Conservation (phyloP, 2,797 vertebrate genomes). For the Sebastes taczanowskii region DNA sequence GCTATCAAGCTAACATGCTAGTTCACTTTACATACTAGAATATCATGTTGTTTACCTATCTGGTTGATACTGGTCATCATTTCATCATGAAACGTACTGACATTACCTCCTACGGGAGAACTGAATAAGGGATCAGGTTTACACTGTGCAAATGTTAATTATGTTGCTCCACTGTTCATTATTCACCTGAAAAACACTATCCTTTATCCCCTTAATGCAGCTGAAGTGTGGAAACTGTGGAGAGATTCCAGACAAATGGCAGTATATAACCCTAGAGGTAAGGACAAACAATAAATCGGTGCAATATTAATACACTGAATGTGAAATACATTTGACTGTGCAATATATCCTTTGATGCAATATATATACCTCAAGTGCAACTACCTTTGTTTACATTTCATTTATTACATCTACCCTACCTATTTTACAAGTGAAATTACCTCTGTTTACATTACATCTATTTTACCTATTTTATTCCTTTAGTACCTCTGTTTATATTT, state of each 20-base stretch:
- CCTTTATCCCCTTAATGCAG: conserved; percentile 64
- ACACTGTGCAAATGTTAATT: not conserved
- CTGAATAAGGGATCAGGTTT: not conserved
- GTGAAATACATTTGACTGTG: too few species aligned
- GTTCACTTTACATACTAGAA: too few species aligned
- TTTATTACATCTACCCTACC: too few species aligned
- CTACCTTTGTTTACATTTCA: too few species aligned
- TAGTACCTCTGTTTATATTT: too few species aligned
- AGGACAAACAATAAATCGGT: not conserved
- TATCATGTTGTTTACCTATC: not conserved
- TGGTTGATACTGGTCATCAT: not conserved
- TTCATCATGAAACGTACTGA: not conserved
- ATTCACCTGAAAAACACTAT: not conserved
- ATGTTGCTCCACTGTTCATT: not conserved
- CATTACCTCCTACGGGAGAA: not conserved
- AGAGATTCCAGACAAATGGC: conserved; percentile 96
- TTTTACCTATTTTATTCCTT: too few species aligned
- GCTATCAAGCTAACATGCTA: conserved; percentile 47
- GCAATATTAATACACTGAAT: too few species aligned
- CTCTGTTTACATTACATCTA: too few species aligned
- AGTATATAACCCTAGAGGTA: conserved; percentile 92
- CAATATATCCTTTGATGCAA: too few species aligned
- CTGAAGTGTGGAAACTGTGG: conserved; percentile 96
- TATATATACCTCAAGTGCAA: too few species aligned
- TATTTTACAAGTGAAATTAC: too few species aligned